Base-by-base conservation (phyloP, 1,140 invertebrate species). In the Drosophila repleta region DNA sequence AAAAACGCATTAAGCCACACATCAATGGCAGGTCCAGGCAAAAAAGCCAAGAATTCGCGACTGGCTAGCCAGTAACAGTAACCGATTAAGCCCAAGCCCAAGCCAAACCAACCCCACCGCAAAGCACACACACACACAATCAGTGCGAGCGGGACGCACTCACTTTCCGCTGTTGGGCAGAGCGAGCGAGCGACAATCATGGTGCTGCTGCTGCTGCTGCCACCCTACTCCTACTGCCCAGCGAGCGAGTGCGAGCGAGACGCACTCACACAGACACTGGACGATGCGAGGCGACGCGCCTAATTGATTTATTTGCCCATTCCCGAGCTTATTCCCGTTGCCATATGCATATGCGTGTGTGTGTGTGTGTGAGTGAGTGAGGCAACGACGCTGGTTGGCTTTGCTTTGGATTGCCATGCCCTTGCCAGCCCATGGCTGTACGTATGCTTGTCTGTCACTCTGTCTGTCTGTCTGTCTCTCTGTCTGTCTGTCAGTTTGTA, bases 231-330 rank as follows among this genome's bases (percentile, higher is more conserved):
- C 29, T 29, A 29, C 20, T 20, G 52, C 43, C 45, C 32, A 15
- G 11, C 26, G n/a, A n/a, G n/a, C 20, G 35, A n/a, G 61, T 5
- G 35, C 8, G n/a, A 39, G 56, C 3, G 75, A 63, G 52, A 39
- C 60, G 76, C 68, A 58, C 10, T 37, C 45, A 61, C 65, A 58
- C 41, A 37, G 51, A 61, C 49, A 56, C 43, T 62, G 79, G 60
- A 53, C 63, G 41, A 62, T 32, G 45, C 45, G 57, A 35, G 1
- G 78, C 52, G 74, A 73, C 69, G 66, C 55, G 57, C 41, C 74
- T 75, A 85, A 78, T 87, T 87, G 78, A 83, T 83, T 83, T 87
- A 78, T 75, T 78, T 71, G 55, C 63, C 55, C 55, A 72, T 60
- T 72, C 53, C 62, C 52, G 48, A 26, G 26, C 43, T 26, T 26